Evolutionary conservation across 2,888 invertebrate species (phyloP).

Genomic region (Tenthredo amoena): DNA sequence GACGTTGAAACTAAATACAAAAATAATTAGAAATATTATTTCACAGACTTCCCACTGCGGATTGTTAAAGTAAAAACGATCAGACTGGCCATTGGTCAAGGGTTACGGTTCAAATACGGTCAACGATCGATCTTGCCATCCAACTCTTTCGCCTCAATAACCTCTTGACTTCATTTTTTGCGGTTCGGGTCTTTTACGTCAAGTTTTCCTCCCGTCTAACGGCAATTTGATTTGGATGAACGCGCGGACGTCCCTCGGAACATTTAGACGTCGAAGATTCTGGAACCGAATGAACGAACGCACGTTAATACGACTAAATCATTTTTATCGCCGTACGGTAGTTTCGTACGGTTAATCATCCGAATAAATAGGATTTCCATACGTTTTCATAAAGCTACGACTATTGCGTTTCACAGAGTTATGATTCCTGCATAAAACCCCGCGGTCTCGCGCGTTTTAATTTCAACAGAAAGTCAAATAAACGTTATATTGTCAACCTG

Average conservation of each 20-base stretch:
- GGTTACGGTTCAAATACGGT: slow-evolving; percentile 37
- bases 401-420: background rate
- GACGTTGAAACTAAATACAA: background rate
- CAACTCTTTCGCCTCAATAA: slow-evolving; percentile 38
- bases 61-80: background rate
- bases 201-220: slow-evolving; percentile 35
- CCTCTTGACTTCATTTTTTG: slow-evolving; percentile 42
- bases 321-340: slow-evolving; percentile 38
- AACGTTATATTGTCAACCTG: background rate
- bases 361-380: slow-evolving; percentile 19
- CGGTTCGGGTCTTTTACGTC: slow-evolving; percentile 20
- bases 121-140: slow-evolving; percentile 47
- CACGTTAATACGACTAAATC: slow-evolving; percentile 16
- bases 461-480: background rate
- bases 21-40: slow-evolving; percentile 3
- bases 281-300: background rate
- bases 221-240: slow-evolving; percentile 37
- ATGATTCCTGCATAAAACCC: background rate
- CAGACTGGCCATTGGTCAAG: background rate
- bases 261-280: background rate
- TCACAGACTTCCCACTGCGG: background rate
- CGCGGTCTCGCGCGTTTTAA: background rate
- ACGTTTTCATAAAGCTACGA: slow-evolving; percentile 7
- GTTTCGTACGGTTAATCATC: slow-evolving; percentile 8
- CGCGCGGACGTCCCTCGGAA: slow-evolving; percentile 11